phyloP scores from a whole-genome alignment of 2,797 vertebrate genomes.

The Botia almorhae region DNA sequence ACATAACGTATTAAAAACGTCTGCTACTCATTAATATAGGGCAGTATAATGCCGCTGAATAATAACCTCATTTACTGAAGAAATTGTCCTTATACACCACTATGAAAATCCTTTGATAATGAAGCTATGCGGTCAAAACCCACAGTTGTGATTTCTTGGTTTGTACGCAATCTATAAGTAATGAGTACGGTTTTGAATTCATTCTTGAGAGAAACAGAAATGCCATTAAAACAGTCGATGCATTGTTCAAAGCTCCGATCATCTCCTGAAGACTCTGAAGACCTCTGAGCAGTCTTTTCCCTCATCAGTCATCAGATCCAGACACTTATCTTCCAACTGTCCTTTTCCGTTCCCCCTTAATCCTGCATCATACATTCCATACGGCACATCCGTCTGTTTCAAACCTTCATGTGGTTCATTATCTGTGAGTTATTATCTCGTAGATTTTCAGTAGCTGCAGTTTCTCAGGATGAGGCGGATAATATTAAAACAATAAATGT shows the following conservation, averaged over 20 bases:
- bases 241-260: slow-evolving; percentile 42
- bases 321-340: slow-evolving; percentile 38
- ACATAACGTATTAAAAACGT: background rate
- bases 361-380: slow-evolving; percentile 43
- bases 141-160: background rate
- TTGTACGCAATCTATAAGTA: slow-evolving; percentile 9
- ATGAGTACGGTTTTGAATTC: slow-evolving; percentile 11
- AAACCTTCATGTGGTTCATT: slow-evolving; percentile 5
- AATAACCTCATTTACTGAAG: background rate
- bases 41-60: background rate
- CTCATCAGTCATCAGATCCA: slow-evolving; percentile 37
- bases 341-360: slow-evolving; percentile 37
- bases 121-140: background rate
- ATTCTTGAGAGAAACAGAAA: slow-evolving; percentile 22
- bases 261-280: slow-evolving; percentile 15
- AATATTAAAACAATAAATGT: slow-evolving; percentile 16
- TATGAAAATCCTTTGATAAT: background rate
- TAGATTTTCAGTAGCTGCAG: slow-evolving; percentile 18
- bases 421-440: slow-evolving; percentile 16
- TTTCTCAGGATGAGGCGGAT: background rate
- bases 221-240: slow-evolving; percentile 4
- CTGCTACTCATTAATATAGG: background rate
- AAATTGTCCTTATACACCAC: background rate
- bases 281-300: slow-evolving; percentile 15
- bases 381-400: slow-evolving; percentile 17